A percentile compares a stretch with the other conserved stretches of the same genome.
phyloP scores from a whole-genome alignment of 2,797 vertebrate genomes.

The Simalia tracyae region DNA sequence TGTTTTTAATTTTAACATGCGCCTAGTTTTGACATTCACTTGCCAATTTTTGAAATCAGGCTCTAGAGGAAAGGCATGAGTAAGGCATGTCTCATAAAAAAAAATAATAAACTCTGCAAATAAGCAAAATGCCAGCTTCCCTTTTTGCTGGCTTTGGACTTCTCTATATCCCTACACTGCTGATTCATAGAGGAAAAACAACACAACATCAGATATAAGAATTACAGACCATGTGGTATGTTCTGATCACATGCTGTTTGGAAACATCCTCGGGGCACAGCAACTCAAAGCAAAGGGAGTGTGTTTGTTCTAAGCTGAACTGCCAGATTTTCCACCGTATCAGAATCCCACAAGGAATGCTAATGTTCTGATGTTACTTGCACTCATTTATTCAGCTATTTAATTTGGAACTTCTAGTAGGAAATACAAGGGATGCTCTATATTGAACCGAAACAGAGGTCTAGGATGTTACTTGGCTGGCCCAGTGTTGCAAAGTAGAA shows the following conservation, averaged over 20 bases:
- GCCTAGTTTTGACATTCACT: not conserved
- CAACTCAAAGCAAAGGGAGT: not conserved
- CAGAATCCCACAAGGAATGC: not conserved
- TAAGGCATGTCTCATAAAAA: not conserved
- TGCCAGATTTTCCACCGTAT: not conserved
- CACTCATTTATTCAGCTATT: not conserved
- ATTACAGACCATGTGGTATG: not conserved
- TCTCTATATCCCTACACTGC: slow-evolving; percentile 6
- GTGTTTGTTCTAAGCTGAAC: not conserved
- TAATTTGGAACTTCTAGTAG: slow-evolving; percentile 37
- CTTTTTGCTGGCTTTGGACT: slow-evolving; percentile 22
- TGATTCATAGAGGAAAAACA: slow-evolving; percentile 24
- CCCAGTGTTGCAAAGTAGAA: too few species aligned
- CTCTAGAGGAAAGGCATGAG: not conserved
- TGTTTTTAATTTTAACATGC: not conserved
- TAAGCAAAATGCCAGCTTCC: slow-evolving; percentile 28
- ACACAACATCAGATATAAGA: not conserved
- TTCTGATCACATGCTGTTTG: slow-evolving; percentile 9
- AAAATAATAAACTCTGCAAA: not conserved
- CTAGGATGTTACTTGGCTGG: not conserved
- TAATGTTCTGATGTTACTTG: not conserved
- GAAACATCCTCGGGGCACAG: slow-evolving; percentile 1
- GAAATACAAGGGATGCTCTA: not conserved
- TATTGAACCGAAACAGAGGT: too few species aligned
- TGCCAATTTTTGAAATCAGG: not conserved